These are phyloP conservation scores for Tribolium madens DNA, from an alignment of 1,140 invertebrate species.

Conservation along the genomic window DNA sequence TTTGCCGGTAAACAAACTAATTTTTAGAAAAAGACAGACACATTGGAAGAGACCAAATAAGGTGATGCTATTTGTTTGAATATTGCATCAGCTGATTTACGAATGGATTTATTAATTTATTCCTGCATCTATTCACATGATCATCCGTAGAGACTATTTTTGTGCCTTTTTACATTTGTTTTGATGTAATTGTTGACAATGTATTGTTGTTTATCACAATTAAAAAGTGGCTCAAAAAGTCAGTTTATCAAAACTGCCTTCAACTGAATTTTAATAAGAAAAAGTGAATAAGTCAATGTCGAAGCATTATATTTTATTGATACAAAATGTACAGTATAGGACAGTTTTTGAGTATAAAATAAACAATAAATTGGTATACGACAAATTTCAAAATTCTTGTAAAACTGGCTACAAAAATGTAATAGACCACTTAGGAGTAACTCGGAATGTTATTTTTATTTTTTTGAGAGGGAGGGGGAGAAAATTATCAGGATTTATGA, in stretches of 20 bases:
- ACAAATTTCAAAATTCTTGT: slow-evolving; percentile 12
- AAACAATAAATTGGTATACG: slow-evolving; percentile 27
- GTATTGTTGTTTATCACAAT: too few relatives aligned
- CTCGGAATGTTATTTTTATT: slow-evolving; percentile 25
- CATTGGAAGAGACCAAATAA: neutral
- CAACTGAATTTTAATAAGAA: neutral
- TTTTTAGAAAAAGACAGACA: neutral
- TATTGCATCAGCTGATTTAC: neutral
- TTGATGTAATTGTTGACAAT: too few relatives aligned
- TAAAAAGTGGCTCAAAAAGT: neutral
- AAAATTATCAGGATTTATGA: slow-evolving; percentile 3
- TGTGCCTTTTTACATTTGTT: too few relatives aligned
- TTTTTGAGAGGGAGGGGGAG: neutral
- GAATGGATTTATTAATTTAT: neutral
- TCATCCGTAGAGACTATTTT: neutral
- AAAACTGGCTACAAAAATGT: slow-evolving; percentile 29
- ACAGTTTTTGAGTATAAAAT: slow-evolving; percentile 13
- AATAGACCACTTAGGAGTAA: slow-evolving; percentile 16
- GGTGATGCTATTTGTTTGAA: neutral
- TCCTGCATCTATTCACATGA: neutral
- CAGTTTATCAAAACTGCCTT: neutral
- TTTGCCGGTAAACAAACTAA: neutral
- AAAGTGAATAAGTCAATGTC: neutral
- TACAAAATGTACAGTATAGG: slow-evolving; percentile 11
- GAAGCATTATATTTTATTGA: slow-evolving; percentile 12